Percentiles rank a stretch among this genome's conserved stretches.
These are phyloP conservation scores for Sandelia bainsii DNA, from an alignment of 2,797 vertebrate genomes.

Conservation along the genomic window DNA sequence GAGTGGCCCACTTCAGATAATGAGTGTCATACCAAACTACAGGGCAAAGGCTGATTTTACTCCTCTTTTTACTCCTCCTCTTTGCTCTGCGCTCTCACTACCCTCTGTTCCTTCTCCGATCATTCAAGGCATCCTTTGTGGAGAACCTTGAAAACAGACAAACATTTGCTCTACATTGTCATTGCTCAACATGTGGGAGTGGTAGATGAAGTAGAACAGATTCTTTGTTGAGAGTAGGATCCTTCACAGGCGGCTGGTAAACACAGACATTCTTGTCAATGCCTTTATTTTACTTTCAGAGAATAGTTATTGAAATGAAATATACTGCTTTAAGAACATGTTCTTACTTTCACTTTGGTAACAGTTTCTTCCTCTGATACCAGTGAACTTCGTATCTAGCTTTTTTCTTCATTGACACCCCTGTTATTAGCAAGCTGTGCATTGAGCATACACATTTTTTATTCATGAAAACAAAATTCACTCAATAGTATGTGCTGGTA, in stretches of 20 bases:
- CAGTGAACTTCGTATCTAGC: not conserved
- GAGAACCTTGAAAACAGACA: constrained; percentile 66
- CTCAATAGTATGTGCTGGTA: not conserved
- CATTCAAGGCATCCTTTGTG: constrained; percentile 69
- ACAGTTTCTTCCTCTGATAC: not conserved
- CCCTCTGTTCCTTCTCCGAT: constrained; percentile 68
- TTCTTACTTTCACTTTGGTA: not conserved
- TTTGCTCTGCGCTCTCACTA: constrained; percentile 68
- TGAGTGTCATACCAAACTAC: constrained; percentile 84
- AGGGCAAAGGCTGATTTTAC: constrained; percentile 82
- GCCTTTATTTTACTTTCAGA: constrained; percentile 28
- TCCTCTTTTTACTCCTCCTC: constrained; percentile 76
- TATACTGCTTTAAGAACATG: not conserved
- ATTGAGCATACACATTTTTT: not conserved
- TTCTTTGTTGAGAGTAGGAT: constrained; percentile 26
- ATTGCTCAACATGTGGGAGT: constrained; percentile 39
- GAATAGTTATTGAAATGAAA: constrained; percentile 12
- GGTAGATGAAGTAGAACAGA: constrained; percentile 35
- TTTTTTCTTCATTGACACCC: not conserved
- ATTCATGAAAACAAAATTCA: constrained; percentile 6
- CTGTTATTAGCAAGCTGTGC: not conserved
- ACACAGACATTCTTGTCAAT: not conserved
- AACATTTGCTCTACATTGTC: constrained; percentile 44
- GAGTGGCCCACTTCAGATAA: constrained; percentile 85
- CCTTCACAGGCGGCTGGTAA: constrained; percentile 8